Conservation (phyloP, 2,797 vertebrate species). For the Oreortyx pictus region DNA sequence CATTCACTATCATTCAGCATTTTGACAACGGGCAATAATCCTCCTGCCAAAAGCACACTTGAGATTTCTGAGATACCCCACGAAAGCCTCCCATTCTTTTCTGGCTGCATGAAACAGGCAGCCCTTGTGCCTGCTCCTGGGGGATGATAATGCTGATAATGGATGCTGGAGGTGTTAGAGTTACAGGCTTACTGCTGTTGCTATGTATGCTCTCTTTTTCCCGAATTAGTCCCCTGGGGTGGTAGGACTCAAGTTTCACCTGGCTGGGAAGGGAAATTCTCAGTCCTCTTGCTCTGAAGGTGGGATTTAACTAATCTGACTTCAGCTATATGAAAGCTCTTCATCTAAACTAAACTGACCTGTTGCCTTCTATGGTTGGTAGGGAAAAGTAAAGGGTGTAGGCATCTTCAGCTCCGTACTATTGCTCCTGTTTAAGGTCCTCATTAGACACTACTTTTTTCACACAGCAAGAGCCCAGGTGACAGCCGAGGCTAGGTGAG, state of each 20-base stretch:
- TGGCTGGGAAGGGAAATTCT: background rate
- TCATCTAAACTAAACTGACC: background rate
- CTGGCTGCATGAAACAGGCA: fast-evolving
- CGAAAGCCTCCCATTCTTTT: background rate
- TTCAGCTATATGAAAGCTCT: background rate
- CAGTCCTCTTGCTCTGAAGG: background rate
- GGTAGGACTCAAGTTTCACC: background rate
- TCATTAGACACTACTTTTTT: background rate
- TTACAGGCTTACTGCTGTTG: background rate
- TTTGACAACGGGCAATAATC: background rate
- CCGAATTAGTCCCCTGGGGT: background rate
- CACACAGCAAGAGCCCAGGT: background rate
- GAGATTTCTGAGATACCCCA: background rate
- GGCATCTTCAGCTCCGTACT: background rate
- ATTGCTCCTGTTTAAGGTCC: fast-evolving
- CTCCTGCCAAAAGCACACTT: background rate
- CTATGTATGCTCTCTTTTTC: background rate
- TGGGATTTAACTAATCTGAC: background rate
- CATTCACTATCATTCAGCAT: background rate
- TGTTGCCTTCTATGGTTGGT: background rate
- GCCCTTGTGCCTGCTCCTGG: background rate
- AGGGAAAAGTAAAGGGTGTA: background rate
- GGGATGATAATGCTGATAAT: background rate
- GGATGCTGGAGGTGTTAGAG: background rate
- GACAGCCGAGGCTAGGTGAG: background rate